Percentiles rank a stretch among this genome's conserved stretches.
phyloP scores from a whole-genome alignment of 2,888 invertebrate genomes.

The Platerodrilus igneus region DNA sequence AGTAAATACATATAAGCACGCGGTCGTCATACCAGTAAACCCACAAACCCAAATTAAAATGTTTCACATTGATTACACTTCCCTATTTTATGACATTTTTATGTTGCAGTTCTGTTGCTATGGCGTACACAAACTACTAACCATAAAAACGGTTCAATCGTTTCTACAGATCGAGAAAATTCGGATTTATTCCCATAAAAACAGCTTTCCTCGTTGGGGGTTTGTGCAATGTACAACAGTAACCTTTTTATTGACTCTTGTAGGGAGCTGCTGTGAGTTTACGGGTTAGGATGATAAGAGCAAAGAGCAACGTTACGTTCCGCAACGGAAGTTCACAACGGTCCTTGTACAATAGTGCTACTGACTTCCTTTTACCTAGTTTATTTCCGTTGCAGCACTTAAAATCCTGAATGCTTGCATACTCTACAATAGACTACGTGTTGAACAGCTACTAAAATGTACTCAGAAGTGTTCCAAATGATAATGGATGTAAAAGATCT shows the following conservation, averaged over 20 bases:
- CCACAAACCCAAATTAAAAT: slow-evolving; percentile 24
- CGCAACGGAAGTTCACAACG: slow-evolving; percentile 29
- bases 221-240: slow-evolving; percentile 13
- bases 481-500: too few relatives aligned
- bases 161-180: slow-evolving; percentile 20
- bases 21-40: slow-evolving; percentile 16
- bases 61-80: slow-evolving; percentile 26
- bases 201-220: slow-evolving; percentile 8
- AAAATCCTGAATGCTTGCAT: too few relatives aligned
- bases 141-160: slow-evolving; percentile 24
- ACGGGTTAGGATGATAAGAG: slow-evolving; percentile 22
- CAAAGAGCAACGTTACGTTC: slow-evolving; percentile 31
- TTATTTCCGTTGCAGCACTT: slow-evolving; percentile 25
- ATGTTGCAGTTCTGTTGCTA: slow-evolving; percentile 23
- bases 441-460: too few relatives aligned
- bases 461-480: too few relatives aligned
- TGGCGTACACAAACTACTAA: slow-evolving; percentile 24
- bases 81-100: slow-evolving; percentile 26
- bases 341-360: slow-evolving; percentile 26
- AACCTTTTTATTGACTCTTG: slow-evolving; percentile 21
- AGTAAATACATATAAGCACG: slow-evolving; percentile 16
- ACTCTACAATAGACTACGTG: too few relatives aligned
- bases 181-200: slow-evolving; percentile 13
- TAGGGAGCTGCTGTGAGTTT: slow-evolving; percentile 21
- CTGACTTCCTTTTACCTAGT: slow-evolving; percentile 29